Evolutionary conservation across 2,113 vertebrate genomes (phyloP).

Genomic region (Percina caprodes): DNA sequence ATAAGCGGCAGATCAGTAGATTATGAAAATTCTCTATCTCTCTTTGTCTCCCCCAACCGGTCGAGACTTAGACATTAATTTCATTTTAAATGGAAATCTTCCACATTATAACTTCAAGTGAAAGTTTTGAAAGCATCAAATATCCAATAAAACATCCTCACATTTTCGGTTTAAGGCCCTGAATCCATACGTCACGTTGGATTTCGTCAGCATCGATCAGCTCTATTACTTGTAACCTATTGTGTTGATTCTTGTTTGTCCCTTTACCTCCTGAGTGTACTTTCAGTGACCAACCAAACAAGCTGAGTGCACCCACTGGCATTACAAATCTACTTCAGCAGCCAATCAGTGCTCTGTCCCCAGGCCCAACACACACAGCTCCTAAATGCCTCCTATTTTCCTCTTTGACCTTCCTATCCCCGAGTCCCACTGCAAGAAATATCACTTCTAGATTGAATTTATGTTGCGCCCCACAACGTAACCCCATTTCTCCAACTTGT

Average conservation of each 20-base stretch:
- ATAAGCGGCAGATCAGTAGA: too few species aligned
- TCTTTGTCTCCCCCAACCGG: too few species aligned
- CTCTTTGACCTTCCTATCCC: slow-evolving; percentile 20
- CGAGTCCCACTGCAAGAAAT: slow-evolving; percentile 1
- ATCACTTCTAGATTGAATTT: slow-evolving; percentile 10
- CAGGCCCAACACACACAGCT: slow-evolving; percentile 8
- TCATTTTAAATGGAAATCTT: too few species aligned
- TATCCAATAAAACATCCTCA: neutral
- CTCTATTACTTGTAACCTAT: neutral
- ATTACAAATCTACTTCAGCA: slow-evolving; percentile 39
- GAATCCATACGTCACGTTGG: neutral
- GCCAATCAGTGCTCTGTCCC: slow-evolving; percentile 12
- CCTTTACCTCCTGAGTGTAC: slow-evolving; percentile 5
- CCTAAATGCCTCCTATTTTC: slow-evolving; percentile 9
- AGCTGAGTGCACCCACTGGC: slow-evolving; percentile 9
- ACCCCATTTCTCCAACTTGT: too few species aligned
- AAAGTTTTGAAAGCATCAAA: neutral
- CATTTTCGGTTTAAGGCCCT: neutral
- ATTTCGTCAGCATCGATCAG: neutral
- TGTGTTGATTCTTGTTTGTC: slow-evolving; percentile 1
- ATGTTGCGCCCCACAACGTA: too few species aligned
- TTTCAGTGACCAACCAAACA: neutral
- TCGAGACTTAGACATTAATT: too few species aligned
- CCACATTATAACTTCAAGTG: too few species aligned
- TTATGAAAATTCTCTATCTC: too few species aligned